Base-by-base conservation (phyloP, 1,140 invertebrate genomes). In the Drosophila kepulauana region DNA sequence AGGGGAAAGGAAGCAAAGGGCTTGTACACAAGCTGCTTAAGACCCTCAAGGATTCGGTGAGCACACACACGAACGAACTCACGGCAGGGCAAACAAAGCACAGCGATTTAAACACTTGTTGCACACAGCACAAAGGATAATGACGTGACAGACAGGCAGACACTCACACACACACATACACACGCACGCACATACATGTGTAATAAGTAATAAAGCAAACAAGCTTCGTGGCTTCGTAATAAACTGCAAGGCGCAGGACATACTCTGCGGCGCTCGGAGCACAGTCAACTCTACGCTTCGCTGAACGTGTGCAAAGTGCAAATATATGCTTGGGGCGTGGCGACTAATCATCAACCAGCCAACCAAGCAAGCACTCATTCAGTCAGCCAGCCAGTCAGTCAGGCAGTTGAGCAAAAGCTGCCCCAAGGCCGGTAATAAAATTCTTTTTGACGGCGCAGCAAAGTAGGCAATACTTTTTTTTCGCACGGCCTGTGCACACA, bases 61-160 rank as follows among this genome's bases (percentile, higher is more conserved):
- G 4, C 38, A 66, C 49, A 45, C 54, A 35, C 57, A 28, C 8
- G 8, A 5, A 33, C 33, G 20, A 25, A 33, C 33, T 33, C 46
- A 67, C 28, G 16, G 38, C 69, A 71, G 48, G 77, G 78, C 77
- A 84, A 88, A 89, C 87, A 88, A 82, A 82, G 84, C 73, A 51
- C 72, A 54, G 75, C 68, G 82, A 73, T 80, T 88, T 87, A 78
- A 80, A 78, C 84, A 87, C 84, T 87, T 87, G 84, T 87, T 87
- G 84, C 84, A 75, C 72, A 69, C 72, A 69, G 65, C 33, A 88
- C 84, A 87, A 87, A 88, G 80, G 72, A 87, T 88, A 87, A 87
- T 87, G 73, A 87, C 66, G 76, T 85, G 81, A 69, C 77, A 79
- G 54, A 54, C 67, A 75, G 15, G 43, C 33, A 46, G 48, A 56